Percentiles rank a stretch among this genome's conserved stretches.
Conservation (phyloP, 30 jellyfish, hydroid and myxozoan species). For the Morbakka virulenta region DNA sequence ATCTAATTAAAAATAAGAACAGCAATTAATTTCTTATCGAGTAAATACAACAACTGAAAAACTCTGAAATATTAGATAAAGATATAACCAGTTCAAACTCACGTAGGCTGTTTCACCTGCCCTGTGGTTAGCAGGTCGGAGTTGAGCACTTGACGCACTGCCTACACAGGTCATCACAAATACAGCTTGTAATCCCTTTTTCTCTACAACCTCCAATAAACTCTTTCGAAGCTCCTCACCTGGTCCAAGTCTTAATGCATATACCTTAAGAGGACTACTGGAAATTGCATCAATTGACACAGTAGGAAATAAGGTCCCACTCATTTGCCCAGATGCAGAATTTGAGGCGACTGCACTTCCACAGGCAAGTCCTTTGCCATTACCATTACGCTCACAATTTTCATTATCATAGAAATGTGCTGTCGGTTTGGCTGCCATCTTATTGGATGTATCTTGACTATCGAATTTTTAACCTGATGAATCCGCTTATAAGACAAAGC, state of each 20-base stretch:
- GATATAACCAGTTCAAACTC: too few species aligned
- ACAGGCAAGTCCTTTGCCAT: neutral
- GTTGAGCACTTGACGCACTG: slow-evolving; percentile 74
- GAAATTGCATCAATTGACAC: neutral
- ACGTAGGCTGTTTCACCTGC: slow-evolving; percentile 81
- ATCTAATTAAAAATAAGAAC: too few species aligned
- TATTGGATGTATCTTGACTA: too few species aligned
- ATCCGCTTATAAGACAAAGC: too few species aligned
- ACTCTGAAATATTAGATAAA: too few species aligned
- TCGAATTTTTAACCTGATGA: too few species aligned
- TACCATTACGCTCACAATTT: neutral
- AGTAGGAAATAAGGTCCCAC: neutral
- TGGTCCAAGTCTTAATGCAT: slow-evolving; percentile 66
- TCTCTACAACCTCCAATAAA: slow-evolving; percentile 52
- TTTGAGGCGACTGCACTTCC: neutral
- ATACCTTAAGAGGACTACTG: slow-evolving; percentile 76
- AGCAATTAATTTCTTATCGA: too few species aligned
- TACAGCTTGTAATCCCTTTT: slow-evolving; percentile 73
- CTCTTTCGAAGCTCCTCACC: slow-evolving; percentile 87
- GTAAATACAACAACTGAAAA: too few species aligned
- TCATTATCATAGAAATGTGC: neutral
- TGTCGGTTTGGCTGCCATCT: neutral
- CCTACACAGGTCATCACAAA: slow-evolving; percentile 92
- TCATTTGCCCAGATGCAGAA: neutral
- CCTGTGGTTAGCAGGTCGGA: slow-evolving; percentile 82